Evolutionary conservation across 2,797 vertebrate genomes (phyloP), one percentile per base, ranked within the genome.

Genomic region (Cercopithecus petaurista): DNA sequence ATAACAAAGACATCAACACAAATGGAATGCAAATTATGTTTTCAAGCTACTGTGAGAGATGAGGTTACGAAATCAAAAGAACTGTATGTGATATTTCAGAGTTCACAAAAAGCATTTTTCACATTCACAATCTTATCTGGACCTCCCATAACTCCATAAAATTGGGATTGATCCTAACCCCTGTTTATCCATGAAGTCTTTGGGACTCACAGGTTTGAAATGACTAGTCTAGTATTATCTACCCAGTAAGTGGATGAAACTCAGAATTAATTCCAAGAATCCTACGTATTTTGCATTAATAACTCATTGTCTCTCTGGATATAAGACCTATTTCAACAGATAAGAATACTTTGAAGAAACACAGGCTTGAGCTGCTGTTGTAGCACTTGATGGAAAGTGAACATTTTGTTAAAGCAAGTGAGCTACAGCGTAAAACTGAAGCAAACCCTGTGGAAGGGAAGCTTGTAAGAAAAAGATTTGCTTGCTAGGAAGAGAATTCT

Each of bases 1-100:
- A 36, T 73, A 52, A 86, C 72, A 86, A 84, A 67, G 55, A 61
- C 43, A 57, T 41, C 4, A 64, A 36, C 57, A 95, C 14, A 48
- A 89, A 55, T 36, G 72, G 30, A 89, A 96, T 87, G 12, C 50
- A 83, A 95, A 80, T 57, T 93, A 26, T 79, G 48, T 70, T 97
- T 90, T 75, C 39, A 79, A 75, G 19, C 33, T 41, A 30, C 41
- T 17, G 12, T 75, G 41, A 95, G 61, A 41, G 39, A 75, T 7
- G 10, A 93, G n/a, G 28, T 88, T 46, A 43, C 11, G 70, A 67
- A 76, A 88, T 64, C 48, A 82, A 64, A 86, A 46, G 48, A 88
- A 55, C 24, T 41, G 5, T 13, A 22, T 55, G 6, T 4, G 61
- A 13, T 46, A 70, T 76, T 84, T 93, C 85, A 77, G 39, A 52